Evolutionary conservation across 2,888 invertebrate genomes (phyloP).

Genomic region (Sylvicola cinctus): DNA sequence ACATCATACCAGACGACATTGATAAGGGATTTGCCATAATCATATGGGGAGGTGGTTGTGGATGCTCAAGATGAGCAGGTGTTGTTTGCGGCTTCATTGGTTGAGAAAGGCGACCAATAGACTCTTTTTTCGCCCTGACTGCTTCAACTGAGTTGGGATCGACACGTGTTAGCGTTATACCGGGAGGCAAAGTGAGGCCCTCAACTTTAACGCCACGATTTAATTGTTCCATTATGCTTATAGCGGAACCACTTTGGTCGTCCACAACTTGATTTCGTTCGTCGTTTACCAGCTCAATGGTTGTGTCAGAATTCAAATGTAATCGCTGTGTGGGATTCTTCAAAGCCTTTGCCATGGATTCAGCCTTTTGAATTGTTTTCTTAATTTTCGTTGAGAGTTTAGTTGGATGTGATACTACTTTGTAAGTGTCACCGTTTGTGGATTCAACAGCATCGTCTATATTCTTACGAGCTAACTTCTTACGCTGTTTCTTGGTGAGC

Average conservation of each 20-base stretch:
- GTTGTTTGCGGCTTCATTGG: no score
- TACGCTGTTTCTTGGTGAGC: constrained; percentile 6
- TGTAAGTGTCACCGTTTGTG: constrained; percentile 6
- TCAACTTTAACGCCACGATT: constrained; percentile 31
- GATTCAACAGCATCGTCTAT: constrained; percentile 8
- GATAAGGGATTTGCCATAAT: background rate
- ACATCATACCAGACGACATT: constrained; percentile 1
- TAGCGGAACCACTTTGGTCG: background rate
- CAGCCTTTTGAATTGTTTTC: constrained; percentile 1
- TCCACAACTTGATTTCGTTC: background rate
- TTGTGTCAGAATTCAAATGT: constrained; percentile 8
- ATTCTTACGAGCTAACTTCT: constrained; percentile 7
- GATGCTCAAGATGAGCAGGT: no score
- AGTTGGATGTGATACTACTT: background rate
- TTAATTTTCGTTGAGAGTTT: background rate
- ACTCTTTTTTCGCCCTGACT: constrained; percentile 21
- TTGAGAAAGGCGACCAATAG: constrained; percentile 15
- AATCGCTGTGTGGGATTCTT: constrained; percentile 8
- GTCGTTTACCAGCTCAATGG: constrained; percentile 6
- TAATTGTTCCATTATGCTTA: constrained; percentile 25
- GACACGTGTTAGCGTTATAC: constrained; percentile 59
- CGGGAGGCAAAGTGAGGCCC: constrained; percentile 48
- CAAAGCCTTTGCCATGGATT: constrained; percentile 6
- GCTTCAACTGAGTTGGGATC: constrained; percentile 29
- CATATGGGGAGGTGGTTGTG: no score